A percentile compares a stretch with the other conserved stretches of the same genome.
These are phyloP conservation scores for Phylloscopus whistleri DNA, from an alignment of 2,113 vertebrate species.

Conservation along the genomic window DNA sequence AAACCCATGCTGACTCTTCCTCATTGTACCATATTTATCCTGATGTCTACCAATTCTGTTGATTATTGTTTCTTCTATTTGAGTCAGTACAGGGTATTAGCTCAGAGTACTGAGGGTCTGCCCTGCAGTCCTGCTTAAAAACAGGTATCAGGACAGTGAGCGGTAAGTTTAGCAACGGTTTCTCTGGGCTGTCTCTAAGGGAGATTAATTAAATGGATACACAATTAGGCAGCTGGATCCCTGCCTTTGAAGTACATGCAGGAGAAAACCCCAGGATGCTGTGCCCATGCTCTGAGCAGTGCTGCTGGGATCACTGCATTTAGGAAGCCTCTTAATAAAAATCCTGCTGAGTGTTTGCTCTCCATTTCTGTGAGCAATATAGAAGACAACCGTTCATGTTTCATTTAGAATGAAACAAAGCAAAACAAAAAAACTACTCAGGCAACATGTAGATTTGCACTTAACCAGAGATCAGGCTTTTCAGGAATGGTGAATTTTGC, in stretches of 20 bases:
- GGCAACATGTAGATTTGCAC: background rate
- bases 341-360: background rate
- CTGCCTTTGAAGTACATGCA: background rate
- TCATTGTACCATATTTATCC: background rate
- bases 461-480: constrained; percentile 18
- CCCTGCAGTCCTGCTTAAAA: background rate
- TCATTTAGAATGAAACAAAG: background rate
- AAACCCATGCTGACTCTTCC: background rate
- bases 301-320: background rate
- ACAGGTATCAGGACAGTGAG: background rate
- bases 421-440: background rate
- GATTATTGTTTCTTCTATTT: background rate
- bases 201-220: background rate
- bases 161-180: background rate
- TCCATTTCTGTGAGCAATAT: background rate
- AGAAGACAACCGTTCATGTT: background rate
- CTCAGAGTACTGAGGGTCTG: background rate
- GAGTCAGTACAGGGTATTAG: background rate
- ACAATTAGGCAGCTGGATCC: background rate
- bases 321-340: background rate
- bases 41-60: background rate
- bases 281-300: background rate
- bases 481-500: background rate
- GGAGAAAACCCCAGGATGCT: background rate
- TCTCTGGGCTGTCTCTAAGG: background rate